Percentiles rank a stretch among this genome's conserved stretches.
phyloP scores from a whole-genome alignment of 2,113 vertebrate species.

The Malaclemys terrapin region DNA sequence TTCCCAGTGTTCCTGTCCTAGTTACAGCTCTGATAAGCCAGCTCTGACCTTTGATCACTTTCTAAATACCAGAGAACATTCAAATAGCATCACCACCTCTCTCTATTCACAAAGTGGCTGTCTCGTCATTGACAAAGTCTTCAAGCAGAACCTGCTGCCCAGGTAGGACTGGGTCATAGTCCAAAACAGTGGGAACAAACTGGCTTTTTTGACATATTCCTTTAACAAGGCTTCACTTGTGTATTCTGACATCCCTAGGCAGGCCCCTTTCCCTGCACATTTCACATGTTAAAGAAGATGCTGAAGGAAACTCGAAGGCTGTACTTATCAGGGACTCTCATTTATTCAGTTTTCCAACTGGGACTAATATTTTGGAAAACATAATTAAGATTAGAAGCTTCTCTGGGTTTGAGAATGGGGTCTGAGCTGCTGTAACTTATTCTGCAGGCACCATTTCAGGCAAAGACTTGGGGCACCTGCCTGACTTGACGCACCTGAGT shows the following conservation, averaged over 20 bases:
- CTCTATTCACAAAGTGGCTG: constrained; percentile 47
- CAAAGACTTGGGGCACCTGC: background rate
- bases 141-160: constrained; percentile 61
- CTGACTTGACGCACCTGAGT: background rate
- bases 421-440: background rate
- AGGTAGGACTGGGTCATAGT: constrained; percentile 37
- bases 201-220: constrained; percentile 31
- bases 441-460: background rate
- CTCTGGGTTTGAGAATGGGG: background rate
- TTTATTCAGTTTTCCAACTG: background rate
- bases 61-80: background rate
- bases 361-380: background rate
- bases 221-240: constrained; percentile 50
- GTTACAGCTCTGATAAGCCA: background rate
- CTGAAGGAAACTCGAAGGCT: background rate
- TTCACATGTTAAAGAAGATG: background rate
- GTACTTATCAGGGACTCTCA: background rate
- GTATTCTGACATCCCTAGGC: constrained; percentile 57
- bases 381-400: background rate
- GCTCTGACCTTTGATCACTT: background rate
- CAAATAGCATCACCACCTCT: constrained; percentile 54
- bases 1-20: background rate
- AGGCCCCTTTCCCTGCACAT: constrained; percentile 5
- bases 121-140: constrained; percentile 47
- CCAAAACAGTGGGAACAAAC: constrained; percentile 10